phyloP scores from a whole-genome alignment of 92 coral and sea anemone genomes.

The Bergia puertoricense region DNA sequence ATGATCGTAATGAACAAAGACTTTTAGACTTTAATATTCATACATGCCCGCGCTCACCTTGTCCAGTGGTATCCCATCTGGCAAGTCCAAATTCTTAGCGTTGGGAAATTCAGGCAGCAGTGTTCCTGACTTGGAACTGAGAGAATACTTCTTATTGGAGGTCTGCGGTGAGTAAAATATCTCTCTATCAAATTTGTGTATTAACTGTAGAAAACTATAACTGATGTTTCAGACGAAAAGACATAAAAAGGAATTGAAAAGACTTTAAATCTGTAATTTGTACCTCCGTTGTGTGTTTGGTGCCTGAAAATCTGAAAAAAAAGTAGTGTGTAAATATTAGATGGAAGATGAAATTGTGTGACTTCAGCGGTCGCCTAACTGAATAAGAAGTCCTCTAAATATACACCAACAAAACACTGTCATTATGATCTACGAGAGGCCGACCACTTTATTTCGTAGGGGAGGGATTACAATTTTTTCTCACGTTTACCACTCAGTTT shows the following conservation, averaged over 20 bases:
- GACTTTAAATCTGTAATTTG: background rate
- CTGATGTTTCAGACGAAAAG: background rate
- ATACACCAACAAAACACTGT: too few species aligned
- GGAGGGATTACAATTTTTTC: too few species aligned
- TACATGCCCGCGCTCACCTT: conserved; percentile 62
- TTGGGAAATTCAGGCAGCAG: conserved; percentile 90
- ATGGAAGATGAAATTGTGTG: background rate
- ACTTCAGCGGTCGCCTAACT: too few species aligned
- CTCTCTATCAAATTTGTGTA: too few species aligned
- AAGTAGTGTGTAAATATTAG: background rate
- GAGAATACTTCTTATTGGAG: conserved; percentile 71
- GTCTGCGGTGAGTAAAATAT: conserved; percentile 18
- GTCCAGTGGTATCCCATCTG: conserved; percentile 72
- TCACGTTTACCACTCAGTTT: too few species aligned
- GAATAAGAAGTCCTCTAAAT: too few species aligned
- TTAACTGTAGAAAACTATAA: background rate
- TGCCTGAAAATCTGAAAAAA: conserved; percentile 76
- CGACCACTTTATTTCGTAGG: too few species aligned
- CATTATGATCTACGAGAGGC: too few species aligned
- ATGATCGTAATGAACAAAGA: too few species aligned
- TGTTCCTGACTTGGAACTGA: conserved; percentile 82
- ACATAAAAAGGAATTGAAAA: background rate
- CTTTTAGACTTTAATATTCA: too few species aligned
- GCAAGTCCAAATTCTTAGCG: conserved; percentile 72
- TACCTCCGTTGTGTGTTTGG: conserved; percentile 72